Evolutionary conservation across 2,888 invertebrate species (phyloP).

Genomic region (Girardia tigrina): DNA sequence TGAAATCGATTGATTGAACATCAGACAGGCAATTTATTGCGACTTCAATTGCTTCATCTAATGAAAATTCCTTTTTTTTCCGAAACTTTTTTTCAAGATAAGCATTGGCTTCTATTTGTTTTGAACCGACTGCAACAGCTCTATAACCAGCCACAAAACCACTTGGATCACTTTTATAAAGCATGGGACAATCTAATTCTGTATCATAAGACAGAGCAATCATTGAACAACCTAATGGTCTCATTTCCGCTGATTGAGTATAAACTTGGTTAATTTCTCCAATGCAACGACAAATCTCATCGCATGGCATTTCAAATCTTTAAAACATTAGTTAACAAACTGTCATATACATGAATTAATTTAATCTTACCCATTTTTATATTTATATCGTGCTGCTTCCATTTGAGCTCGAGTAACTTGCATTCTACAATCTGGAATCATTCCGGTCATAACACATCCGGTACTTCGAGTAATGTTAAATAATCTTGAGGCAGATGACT

Average conservation of each 20-base stretch:
- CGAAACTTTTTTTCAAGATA: conserved; percentile 79
- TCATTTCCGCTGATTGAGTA: conserved; percentile 98
- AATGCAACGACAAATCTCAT: conserved; percentile 76
- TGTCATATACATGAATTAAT: not conserved
- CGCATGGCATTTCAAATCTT: conserved; percentile 70
- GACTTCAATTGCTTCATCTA: conserved; percentile 68
- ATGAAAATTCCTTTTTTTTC: conserved; percentile 52
- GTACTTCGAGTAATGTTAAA: conserved; percentile 73
- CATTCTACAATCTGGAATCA: conserved; percentile 79
- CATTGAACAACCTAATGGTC: conserved; percentile 84
- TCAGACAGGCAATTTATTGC: conserved; percentile 81
- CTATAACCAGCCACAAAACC: conserved; percentile 92
- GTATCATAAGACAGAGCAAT: conserved; percentile 75
- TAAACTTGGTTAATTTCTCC: conserved; percentile 78
- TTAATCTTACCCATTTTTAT: conserved; percentile 71
- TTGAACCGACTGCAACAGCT: conserved; percentile 85
- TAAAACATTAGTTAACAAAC: not conserved
- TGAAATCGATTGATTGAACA: conserved; percentile 86
- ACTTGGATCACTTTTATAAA: conserved; percentile 94
- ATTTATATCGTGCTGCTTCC: conserved; percentile 90
- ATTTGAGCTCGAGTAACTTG: conserved; percentile 89
- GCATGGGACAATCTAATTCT: conserved; percentile 66
- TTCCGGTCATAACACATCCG: conserved; percentile 87
- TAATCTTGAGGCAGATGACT: conserved; percentile 76
- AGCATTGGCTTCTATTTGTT: conserved; percentile 85